These are phyloP conservation scores for Tragopan temminckii DNA, from an alignment of 2,797 vertebrate genomes.

Conservation along the genomic window DNA sequence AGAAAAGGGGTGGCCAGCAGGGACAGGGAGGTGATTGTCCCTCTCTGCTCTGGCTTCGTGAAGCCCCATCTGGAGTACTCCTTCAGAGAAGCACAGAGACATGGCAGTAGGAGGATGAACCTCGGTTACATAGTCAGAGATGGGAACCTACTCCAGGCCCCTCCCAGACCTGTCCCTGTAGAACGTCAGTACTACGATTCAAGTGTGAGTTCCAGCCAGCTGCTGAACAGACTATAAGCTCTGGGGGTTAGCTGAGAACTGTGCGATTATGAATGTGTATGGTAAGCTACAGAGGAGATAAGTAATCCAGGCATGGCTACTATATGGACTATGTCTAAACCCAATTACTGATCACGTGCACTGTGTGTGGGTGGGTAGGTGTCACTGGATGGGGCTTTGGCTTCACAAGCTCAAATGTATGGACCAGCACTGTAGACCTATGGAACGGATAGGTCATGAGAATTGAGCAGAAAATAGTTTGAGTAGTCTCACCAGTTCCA, in stretches of 20 bases:
- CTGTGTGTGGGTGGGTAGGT: neutral
- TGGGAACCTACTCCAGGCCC: neutral
- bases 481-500: neutral
- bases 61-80: no score
- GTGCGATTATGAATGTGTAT: no score
- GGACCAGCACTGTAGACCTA: accelerated
- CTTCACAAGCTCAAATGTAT: neutral
- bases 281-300: neutral
- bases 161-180: neutral
- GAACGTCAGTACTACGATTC: neutral
- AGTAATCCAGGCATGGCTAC: neutral
- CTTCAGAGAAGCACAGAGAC: neutral
- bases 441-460: neutral
- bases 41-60: no score
- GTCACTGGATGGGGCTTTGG: neutral
- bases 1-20: no score
- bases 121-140: neutral
- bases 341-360: neutral
- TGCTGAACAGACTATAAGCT: neutral
- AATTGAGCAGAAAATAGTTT: accelerated
- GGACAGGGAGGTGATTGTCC: no score
- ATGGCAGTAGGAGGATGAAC: neutral
- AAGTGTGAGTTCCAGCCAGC: neutral
- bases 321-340: no score
- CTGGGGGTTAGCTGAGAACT: neutral